A percentile compares a stretch with the other conserved stretches of the same genome.
Conservation (phyloP, 2,113 vertebrate species). For the Tapirus terrestris region DNA sequence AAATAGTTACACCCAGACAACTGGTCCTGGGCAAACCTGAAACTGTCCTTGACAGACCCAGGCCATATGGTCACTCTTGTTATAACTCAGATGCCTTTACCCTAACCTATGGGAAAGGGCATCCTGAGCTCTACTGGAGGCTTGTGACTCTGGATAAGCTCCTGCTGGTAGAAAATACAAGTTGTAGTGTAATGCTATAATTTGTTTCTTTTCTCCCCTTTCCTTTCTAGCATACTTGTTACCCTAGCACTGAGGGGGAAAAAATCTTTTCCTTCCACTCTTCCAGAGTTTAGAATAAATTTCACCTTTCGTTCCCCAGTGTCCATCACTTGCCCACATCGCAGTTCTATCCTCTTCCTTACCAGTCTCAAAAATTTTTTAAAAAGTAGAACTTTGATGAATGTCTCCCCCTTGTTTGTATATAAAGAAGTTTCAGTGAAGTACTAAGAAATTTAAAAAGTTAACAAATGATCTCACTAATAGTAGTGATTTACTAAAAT, state of each 20-base stretch:
- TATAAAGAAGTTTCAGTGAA: constrained; percentile 3
- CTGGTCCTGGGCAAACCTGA: neutral
- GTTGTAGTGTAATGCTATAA: neutral
- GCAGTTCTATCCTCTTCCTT: neutral
- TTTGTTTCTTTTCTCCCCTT: constrained; percentile 4
- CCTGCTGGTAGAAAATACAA: neutral
- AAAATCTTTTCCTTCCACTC: neutral
- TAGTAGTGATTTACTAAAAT: constrained; percentile 35
- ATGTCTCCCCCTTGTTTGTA: neutral
- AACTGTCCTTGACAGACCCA: neutral
- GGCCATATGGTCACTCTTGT: neutral
- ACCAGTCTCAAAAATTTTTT: neutral
- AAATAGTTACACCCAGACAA: neutral
- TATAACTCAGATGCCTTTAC: neutral
- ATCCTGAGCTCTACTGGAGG: neutral
- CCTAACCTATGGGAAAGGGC: neutral
- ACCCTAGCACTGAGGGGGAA: neutral
- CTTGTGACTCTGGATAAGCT: neutral
- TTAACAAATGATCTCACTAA: constrained; percentile 20
- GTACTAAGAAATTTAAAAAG: constrained; percentile 34
- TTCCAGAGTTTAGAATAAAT: neutral
- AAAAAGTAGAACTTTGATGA: neutral
- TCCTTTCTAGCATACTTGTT: neutral
- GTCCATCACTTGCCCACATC: neutral
- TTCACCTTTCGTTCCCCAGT: neutral